Evolutionary conservation across 2,113 vertebrate species (phyloP), one percentile per base, ranked within the genome.

Genomic region (Smithornis capensis): DNA sequence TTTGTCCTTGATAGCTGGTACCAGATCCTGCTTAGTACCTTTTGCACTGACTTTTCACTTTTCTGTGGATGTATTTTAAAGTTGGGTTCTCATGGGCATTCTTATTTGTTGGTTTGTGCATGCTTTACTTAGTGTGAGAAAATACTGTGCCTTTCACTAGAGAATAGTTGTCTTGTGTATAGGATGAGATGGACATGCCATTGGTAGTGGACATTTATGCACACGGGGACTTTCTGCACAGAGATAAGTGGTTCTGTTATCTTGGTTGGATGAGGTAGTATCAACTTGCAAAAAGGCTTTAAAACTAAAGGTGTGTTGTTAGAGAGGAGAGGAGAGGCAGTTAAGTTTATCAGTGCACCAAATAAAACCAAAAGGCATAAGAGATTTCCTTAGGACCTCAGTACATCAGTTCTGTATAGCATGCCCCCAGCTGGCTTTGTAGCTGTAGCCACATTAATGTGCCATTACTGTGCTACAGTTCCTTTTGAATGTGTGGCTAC

Each of bases 101-200:
- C 19, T 22, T 73, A 8, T 65, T 62, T 33, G 31, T 69, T 74
- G 38, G 11, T 65, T 91, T 74, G 35, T 62, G 29, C 4, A 1
- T 37, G 19, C 33, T 83, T 91, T 79, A 38, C 31, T 68, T 62
- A 17, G 9, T 23, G 8, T 83, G 68, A 67, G 70, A 88, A 90
- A 53, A 57, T 38, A 42, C 40, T 16, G 14, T 33, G 28, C 27
- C 55, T 60, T 63, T 68, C 4, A 7, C 12, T 94, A 12, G 28
- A 33, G 38, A 76, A 18, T 15, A 49, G n/a, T 45, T 0, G 0
- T 71, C 23, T 83, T 68, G 69, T 69, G 42, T 0, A 0, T 67
- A 42, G 22, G 33, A 6, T 50, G 50, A 87, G 53, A 35, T 3
- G 3, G 7, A 5, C 0, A 0, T 35, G 24, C 17, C 17, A 4